Conservation (phyloP, 2,888 invertebrate species). For the Omphaloscelis lunosa region DNA sequence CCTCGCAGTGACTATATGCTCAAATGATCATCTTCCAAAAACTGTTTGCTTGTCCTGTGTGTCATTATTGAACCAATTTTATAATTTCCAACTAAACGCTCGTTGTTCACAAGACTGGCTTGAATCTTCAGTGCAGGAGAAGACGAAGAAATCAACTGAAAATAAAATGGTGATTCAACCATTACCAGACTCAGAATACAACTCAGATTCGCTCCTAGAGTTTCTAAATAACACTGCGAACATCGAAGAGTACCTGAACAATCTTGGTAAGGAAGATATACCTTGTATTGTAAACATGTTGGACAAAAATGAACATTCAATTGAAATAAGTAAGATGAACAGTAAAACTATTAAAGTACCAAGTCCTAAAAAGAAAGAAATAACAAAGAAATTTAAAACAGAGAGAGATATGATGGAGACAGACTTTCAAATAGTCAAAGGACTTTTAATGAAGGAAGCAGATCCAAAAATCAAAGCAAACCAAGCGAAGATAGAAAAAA, state of each 20-base stretch:
- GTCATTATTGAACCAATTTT: slow-evolving; percentile 83
- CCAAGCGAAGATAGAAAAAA: slow-evolving; percentile 67
- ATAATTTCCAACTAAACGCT: slow-evolving; percentile 86
- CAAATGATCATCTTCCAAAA: slow-evolving; percentile 82
- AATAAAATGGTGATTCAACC: slow-evolving; percentile 84
- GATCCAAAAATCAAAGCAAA: slow-evolving; percentile 73
- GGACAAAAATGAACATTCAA: slow-evolving; percentile 80
- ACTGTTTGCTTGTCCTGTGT: slow-evolving; percentile 84
- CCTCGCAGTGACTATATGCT: slow-evolving; percentile 78
- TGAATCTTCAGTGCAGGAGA: slow-evolving; percentile 81
- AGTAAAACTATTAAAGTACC: slow-evolving; percentile 75
- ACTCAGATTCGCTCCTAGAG: slow-evolving; percentile 87
- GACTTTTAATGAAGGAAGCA: slow-evolving; percentile 79
- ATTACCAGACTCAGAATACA: slow-evolving; percentile 87
- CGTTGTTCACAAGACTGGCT: slow-evolving; percentile 88
- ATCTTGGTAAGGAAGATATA: slow-evolving; percentile 87
- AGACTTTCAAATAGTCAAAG: slow-evolving; percentile 83
- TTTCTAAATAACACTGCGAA: slow-evolving; percentile 88
- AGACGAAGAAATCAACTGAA: slow-evolving; percentile 78
- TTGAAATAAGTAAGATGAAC: slow-evolving; percentile 73
- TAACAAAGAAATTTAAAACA: slow-evolving; percentile 72
- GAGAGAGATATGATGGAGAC: slow-evolving; percentile 85
- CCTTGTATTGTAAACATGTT: slow-evolving; percentile 86
- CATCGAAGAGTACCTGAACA: slow-evolving; percentile 86
- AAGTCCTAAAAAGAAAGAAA: slow-evolving; percentile 83